These are phyloP conservation scores for Paraescarpia echinospica DNA, from an alignment of 1,140 invertebrate species.

Conservation along the genomic window DNA sequence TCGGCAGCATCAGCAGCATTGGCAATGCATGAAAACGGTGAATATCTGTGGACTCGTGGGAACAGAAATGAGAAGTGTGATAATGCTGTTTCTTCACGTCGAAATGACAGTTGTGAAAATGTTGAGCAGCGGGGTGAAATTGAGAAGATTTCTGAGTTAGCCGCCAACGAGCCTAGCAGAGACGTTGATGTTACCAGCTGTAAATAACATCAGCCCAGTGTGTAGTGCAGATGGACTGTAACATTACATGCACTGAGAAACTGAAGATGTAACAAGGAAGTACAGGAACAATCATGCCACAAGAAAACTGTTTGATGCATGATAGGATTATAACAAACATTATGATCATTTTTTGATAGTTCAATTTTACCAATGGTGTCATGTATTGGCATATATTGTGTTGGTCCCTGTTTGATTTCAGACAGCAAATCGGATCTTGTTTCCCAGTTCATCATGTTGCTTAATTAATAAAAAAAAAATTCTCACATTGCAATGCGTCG, in stretches of 20 bases:
- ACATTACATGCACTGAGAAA: background rate
- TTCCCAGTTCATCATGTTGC: no score
- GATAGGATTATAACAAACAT: background rate
- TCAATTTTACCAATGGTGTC: background rate
- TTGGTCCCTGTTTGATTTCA: background rate
- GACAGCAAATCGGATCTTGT: background rate
- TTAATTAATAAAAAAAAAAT: no score
- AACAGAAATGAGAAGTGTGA: background rate
- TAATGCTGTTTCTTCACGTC: background rate
- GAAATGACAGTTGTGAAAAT: background rate
- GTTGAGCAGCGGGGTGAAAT: background rate
- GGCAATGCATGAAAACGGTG: background rate
- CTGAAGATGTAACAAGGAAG: background rate
- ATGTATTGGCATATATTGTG: background rate
- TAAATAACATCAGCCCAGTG: background rate
- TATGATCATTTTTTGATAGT: background rate
- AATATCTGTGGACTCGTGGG: background rate
- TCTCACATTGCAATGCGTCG: no score
- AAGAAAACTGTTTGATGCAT: background rate
- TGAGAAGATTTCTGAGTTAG: background rate
- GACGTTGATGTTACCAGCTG: background rate
- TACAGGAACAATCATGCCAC: background rate
- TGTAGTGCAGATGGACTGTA: background rate
- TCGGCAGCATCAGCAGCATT: background rate
- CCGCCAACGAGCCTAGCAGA: background rate